phyloP scores from a whole-genome alignment of 2,888 invertebrate species.

The Lissocephala sabroskyi region DNA sequence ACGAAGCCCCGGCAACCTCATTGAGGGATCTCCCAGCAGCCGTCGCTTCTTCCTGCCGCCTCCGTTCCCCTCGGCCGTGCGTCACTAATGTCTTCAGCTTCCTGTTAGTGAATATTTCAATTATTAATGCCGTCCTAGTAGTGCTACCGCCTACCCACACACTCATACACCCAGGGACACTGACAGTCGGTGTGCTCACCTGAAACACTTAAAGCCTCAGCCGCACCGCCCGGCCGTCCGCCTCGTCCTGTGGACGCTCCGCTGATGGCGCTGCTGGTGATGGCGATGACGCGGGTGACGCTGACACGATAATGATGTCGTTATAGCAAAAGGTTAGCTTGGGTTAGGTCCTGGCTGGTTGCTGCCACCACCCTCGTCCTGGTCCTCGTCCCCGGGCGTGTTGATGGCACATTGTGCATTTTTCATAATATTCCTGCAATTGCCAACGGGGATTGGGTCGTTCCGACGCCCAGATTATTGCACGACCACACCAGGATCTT shows the following conservation, averaged over 20 bases:
- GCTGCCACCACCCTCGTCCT: background rate
- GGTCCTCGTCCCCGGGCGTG: slow-evolving; percentile 16
- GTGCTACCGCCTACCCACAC: slow-evolving; percentile 5
- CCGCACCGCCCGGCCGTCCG: too few relatives aligned
- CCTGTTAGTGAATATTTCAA: slow-evolving; percentile 67
- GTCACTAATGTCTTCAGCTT: slow-evolving; percentile 66
- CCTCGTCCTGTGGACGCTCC: too few relatives aligned
- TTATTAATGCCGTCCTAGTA: slow-evolving; percentile 55
- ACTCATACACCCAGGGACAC: too few relatives aligned
- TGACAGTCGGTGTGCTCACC: too few relatives aligned
- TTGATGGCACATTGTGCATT: slow-evolving; percentile 55
- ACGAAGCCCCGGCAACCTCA: slow-evolving; percentile 30
- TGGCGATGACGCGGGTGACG: slow-evolving; percentile 9
- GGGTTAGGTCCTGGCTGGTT: slow-evolving; percentile 7
- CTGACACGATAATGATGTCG: slow-evolving; percentile 20
- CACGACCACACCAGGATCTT: background rate
- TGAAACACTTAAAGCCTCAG: too few relatives aligned
- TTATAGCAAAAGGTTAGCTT: too few relatives aligned
- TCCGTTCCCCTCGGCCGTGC: too few relatives aligned
- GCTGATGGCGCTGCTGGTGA: background rate
- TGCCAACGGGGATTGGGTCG: slow-evolving; percentile 33
- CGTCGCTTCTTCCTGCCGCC: slow-evolving; percentile 27
- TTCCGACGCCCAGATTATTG: slow-evolving; percentile 21
- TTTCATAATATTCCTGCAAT: slow-evolving; percentile 53
- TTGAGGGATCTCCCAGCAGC: too few relatives aligned